Conservation (phyloP, 2,888 invertebrate species). For the Habrosyne pyritoides region DNA sequence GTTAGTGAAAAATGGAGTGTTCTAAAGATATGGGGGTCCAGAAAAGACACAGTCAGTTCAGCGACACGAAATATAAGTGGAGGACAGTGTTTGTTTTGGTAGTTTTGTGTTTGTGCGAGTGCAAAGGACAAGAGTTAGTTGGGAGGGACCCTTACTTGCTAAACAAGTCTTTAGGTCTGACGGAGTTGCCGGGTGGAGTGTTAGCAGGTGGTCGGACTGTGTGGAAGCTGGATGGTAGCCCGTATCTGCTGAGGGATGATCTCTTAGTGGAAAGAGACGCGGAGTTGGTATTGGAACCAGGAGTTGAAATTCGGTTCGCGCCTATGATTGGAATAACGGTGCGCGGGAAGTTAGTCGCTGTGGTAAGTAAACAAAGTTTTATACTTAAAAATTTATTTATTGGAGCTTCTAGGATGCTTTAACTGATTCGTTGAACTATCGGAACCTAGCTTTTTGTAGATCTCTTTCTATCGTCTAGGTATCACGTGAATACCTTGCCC, state of each 20-base stretch:
- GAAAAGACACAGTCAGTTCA: conserved; percentile 80
- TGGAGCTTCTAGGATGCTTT: too few relatives aligned
- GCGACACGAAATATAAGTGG: conserved; percentile 82
- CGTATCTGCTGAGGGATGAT: conserved; percentile 91
- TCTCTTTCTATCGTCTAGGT: too few relatives aligned
- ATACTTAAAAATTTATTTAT: neutral
- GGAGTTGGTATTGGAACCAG: conserved; percentile 93
- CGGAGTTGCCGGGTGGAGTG: conserved; percentile 86
- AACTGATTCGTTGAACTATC: neutral
- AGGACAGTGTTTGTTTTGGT: conserved; percentile 68
- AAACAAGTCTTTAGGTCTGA: conserved; percentile 70
- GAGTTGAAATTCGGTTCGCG: conserved; percentile 94
- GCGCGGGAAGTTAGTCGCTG: conserved; percentile 93
- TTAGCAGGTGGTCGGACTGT: conserved; percentile 83
- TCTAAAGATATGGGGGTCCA: conserved; percentile 75
- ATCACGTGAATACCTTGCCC: too few relatives aligned
- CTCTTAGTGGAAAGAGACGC: conserved; percentile 90
- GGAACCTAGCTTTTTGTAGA: too few relatives aligned
- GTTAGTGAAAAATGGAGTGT: conserved; percentile 68
- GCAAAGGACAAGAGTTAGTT: conserved; percentile 65
- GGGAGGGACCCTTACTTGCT: conserved; percentile 71
- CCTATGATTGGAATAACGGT: conserved; percentile 97
- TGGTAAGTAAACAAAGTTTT: conserved; percentile 86
- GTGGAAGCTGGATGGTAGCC: conserved; percentile 85
- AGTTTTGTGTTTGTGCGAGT: conserved; percentile 52